Evolutionary conservation across 2,113 vertebrate species (phyloP).

Genomic region (Centropus bengalensis): DNA sequence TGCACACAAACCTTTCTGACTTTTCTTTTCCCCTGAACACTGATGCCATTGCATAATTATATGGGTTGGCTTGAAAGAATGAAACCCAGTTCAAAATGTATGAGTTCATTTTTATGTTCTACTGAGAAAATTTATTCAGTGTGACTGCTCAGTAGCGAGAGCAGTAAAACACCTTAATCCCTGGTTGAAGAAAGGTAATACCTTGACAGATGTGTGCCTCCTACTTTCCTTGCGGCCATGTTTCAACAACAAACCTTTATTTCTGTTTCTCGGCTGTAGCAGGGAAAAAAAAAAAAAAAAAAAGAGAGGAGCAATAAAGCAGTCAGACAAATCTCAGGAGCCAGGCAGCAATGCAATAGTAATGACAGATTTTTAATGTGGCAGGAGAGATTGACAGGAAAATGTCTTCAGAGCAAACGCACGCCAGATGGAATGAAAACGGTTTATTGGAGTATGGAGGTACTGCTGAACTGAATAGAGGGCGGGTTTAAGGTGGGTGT

Average conservation of each 20-base stretch:
- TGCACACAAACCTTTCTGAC: slow-evolving; percentile 50
- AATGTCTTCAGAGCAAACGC: slow-evolving; percentile 93
- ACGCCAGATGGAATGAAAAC: slow-evolving; percentile 98
- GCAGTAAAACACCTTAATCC: slow-evolving; percentile 89
- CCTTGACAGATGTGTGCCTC: slow-evolving; percentile 93
- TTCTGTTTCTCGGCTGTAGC: slow-evolving; percentile 86
- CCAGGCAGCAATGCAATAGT: slow-evolving; percentile 83
- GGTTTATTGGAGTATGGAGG: slow-evolving; percentile 94
- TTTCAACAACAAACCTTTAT: slow-evolving; percentile 85
- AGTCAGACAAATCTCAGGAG: slow-evolving; percentile 92
- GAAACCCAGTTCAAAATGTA: slow-evolving; percentile 80
- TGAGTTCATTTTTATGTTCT: slow-evolving; percentile 85
- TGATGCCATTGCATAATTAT: slow-evolving; percentile 75
- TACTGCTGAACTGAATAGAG: slow-evolving; percentile 74
- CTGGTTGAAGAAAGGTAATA: slow-evolving; percentile 94
- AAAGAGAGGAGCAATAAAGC: slow-evolving; percentile 84
- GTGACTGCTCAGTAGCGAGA: slow-evolving; percentile 83
- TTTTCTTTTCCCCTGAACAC: slow-evolving; percentile 42
- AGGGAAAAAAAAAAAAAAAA: slow-evolving; percentile 79
- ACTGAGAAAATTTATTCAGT: slow-evolving; percentile 87
- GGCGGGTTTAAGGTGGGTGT: slow-evolving; percentile 75
- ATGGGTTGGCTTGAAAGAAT: slow-evolving; percentile 76
- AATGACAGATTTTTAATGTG: slow-evolving; percentile 92
- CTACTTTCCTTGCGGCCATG: slow-evolving; percentile 89
- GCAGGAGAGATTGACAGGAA: slow-evolving; percentile 95